These are phyloP conservation scores for Lasioglossum leucozonium DNA, from an alignment of 2,888 invertebrate genomes.

Conservation along the genomic window DNA sequence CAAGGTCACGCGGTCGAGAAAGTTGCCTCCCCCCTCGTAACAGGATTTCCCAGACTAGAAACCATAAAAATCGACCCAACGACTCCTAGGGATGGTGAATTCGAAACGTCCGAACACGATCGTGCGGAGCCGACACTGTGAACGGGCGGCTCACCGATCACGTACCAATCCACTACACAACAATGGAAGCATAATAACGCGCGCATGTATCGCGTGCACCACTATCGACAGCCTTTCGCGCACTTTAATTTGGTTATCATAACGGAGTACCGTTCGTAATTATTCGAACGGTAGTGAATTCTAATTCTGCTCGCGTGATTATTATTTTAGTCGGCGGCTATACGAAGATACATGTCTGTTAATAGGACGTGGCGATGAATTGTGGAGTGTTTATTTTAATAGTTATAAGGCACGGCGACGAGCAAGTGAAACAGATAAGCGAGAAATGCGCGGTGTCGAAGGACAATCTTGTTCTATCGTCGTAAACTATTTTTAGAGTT, in stretches of 20 bases:
- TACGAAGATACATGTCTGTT: not conserved
- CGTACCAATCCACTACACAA: slow-evolving; percentile 24
- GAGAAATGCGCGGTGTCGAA: too few species aligned
- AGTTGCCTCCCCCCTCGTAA: slow-evolving; percentile 21
- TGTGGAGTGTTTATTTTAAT: not conserved
- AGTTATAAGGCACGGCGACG: not conserved
- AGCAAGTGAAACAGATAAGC: too few species aligned
- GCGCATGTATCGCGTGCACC: not conserved
- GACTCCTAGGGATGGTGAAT: slow-evolving; percentile 15
- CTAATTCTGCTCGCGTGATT: not conserved
- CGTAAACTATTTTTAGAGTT: too few species aligned
- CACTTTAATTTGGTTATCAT: slow-evolving; percentile 14
- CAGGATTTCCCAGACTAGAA: slow-evolving; percentile 27
- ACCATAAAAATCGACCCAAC: slow-evolving; percentile 12
- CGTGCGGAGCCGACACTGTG: not conserved
- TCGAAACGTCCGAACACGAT: not conserved
- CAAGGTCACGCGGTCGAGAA: slow-evolving; percentile 20
- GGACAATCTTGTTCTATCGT: too few species aligned
- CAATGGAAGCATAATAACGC: slow-evolving; percentile 17
- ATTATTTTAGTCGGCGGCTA: slow-evolving; percentile 8
- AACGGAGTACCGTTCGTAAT: slow-evolving; percentile 3
- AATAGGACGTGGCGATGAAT: not conserved
- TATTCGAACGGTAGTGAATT: slow-evolving; percentile 5
- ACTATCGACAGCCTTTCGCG: too few species aligned
- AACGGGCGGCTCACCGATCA: not conserved